Evolutionary conservation across 1,140 invertebrate species (phyloP).

Genomic region (Choristoneura fumiferana): DNA sequence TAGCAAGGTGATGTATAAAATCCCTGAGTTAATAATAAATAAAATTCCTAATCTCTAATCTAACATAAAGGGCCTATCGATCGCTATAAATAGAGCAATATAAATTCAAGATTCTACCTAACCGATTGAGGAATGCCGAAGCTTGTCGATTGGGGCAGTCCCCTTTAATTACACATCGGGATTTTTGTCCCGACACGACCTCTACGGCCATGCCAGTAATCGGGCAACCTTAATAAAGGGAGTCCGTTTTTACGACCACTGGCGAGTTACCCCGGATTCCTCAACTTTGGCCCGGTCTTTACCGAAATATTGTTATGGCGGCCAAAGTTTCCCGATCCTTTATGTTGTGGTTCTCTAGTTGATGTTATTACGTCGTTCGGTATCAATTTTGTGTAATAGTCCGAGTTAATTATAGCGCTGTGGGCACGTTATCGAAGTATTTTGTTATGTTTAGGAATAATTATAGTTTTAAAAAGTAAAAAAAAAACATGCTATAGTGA

Average conservation of each 20-base stretch:
- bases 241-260: constrained; percentile 11
- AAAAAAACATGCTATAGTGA: too few relatives aligned
- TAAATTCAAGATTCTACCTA: too few relatives aligned
- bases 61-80: too few relatives aligned
- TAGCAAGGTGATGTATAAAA: too few relatives aligned
- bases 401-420: too few relatives aligned
- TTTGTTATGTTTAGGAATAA: too few relatives aligned
- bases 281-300: constrained; percentile 6
- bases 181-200: constrained; percentile 9
- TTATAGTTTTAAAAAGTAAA: too few relatives aligned
- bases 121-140: not conserved
- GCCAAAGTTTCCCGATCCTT: not conserved
- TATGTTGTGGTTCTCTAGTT: not conserved
- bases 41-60: too few relatives aligned
- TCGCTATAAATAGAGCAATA: too few relatives aligned
- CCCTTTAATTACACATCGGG: constrained; percentile 14
- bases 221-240: constrained; percentile 16
- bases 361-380: not conserved
- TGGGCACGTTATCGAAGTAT: too few relatives aligned
- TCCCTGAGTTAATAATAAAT: too few relatives aligned
- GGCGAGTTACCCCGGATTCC: constrained; percentile 2
- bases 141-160: constrained; percentile 8
- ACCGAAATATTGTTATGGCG: constrained; percentile 6
- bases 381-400: too few relatives aligned
- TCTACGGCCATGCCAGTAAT: constrained; percentile 2